phyloP scores from a whole-genome alignment of 1,140 invertebrate genomes.

The silkworm (Bombyx mori) region ASM3026992v2 NC_085119.1:17359001-17359500 shows the following conservation, averaged over 20 bases:
- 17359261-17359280: slow-evolving; percentile 62
- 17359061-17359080: slow-evolving; percentile 56
- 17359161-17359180: slow-evolving; percentile 48
- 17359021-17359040: slow-evolving; percentile 39
- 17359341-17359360: slow-evolving; percentile 29
- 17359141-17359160: slow-evolving; percentile 55
- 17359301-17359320: slow-evolving; percentile 79
- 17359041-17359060: slow-evolving; percentile 55
- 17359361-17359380: no score
- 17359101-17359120: slow-evolving; percentile 7
- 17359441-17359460: no score
- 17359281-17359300: slow-evolving; percentile 65
- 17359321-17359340: slow-evolving; percentile 80
- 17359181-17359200: slow-evolving; percentile 74
- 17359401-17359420: no score
- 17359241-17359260: slow-evolving; percentile 67
- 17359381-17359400: no score
- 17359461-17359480: no score
- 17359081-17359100: slow-evolving; percentile 59
- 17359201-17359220: slow-evolving; percentile 77
- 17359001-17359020: slow-evolving; percentile 47
- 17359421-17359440: no score
- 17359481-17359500: no score
- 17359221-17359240: slow-evolving; percentile 73
- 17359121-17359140: slow-evolving; percentile 41